These are phyloP conservation scores for Xestobium rufovillosum DNA, from an alignment of 2,888 invertebrate genomes.

Conservation along the genomic window DNA sequence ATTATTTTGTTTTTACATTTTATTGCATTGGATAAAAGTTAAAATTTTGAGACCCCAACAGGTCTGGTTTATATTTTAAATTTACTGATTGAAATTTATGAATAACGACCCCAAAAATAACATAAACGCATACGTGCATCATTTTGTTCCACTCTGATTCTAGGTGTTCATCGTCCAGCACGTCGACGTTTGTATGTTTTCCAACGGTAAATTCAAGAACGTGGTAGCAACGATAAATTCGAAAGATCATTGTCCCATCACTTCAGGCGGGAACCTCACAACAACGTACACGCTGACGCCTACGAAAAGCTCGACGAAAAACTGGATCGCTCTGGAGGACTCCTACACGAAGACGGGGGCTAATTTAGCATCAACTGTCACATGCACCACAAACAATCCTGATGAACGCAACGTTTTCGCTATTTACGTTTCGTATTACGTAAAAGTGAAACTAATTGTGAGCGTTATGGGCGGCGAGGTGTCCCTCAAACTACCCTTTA, in stretches of 20 bases:
- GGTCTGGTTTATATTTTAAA: too few species aligned
- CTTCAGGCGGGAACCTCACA: slow-evolving; percentile 56
- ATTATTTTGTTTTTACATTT: too few species aligned
- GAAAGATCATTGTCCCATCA: slow-evolving; percentile 57
- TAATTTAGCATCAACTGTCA: slow-evolving; percentile 52
- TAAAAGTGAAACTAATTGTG: slow-evolving; percentile 75
- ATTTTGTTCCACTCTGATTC: slow-evolving; percentile 21
- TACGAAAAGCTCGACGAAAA: slow-evolving; percentile 72
- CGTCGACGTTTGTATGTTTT: slow-evolving; percentile 92
- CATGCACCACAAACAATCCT: slow-evolving; percentile 45
- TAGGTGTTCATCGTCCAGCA: slow-evolving; percentile 81
- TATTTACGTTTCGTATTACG: slow-evolving; percentile 86
- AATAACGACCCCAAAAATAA: too few species aligned
- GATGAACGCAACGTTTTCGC: slow-evolving; percentile 82
- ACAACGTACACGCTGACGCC: slow-evolving; percentile 63
- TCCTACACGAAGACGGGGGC: slow-evolving; percentile 63
- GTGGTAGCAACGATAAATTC: slow-evolving; percentile 66
- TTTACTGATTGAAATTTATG: too few species aligned
- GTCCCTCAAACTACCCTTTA: slow-evolving; percentile 72
- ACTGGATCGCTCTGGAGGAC: slow-evolving; percentile 88
- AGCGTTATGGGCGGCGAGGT: slow-evolving; percentile 77
- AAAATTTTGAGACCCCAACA: too few species aligned
- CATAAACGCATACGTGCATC: too few species aligned
- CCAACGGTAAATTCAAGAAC: slow-evolving; percentile 90
- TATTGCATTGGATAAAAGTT: too few species aligned